These are phyloP conservation scores for Scartelaos histophorus DNA, from an alignment of 2,113 vertebrate genomes.

Conservation along the genomic window DNA sequence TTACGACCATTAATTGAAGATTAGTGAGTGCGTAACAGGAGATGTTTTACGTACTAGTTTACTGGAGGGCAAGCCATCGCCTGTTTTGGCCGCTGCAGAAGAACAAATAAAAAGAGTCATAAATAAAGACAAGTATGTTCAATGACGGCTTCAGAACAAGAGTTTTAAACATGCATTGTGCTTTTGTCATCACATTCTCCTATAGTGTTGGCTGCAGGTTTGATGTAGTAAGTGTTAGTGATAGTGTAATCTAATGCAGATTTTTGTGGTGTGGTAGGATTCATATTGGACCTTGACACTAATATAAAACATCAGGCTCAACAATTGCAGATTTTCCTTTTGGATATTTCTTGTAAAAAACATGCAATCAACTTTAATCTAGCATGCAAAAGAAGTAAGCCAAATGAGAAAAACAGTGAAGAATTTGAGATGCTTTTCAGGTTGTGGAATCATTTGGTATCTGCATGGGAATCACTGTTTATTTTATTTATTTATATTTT, in stretches of 20 bases:
- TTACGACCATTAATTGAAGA: neutral
- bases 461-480: too few species aligned
- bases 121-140: slow-evolving; percentile 3
- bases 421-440: too few species aligned
- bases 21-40: neutral
- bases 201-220: neutral
- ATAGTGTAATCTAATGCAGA: too few species aligned
- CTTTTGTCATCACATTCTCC: neutral
- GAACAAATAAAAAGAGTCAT: slow-evolving; percentile 24
- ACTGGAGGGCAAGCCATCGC: slow-evolving; percentile 81
- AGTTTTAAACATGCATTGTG: neutral
- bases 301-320: neutral
- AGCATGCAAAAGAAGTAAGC: too few species aligned
- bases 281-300: neutral
- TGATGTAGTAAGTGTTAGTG: too few species aligned
- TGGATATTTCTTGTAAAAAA: neutral
- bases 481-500: too few species aligned
- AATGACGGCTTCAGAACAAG: neutral
- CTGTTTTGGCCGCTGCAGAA: slow-evolving; percentile 78
- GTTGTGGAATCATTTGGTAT: too few species aligned
- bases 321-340: neutral
- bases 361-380: too few species aligned
- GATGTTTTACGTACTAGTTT: slow-evolving; percentile 83
- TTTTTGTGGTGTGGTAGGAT: neutral
- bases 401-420: too few species aligned